Conservation (phyloP, 2,113 vertebrate species). For the Xiphophorus maculatus region DNA sequence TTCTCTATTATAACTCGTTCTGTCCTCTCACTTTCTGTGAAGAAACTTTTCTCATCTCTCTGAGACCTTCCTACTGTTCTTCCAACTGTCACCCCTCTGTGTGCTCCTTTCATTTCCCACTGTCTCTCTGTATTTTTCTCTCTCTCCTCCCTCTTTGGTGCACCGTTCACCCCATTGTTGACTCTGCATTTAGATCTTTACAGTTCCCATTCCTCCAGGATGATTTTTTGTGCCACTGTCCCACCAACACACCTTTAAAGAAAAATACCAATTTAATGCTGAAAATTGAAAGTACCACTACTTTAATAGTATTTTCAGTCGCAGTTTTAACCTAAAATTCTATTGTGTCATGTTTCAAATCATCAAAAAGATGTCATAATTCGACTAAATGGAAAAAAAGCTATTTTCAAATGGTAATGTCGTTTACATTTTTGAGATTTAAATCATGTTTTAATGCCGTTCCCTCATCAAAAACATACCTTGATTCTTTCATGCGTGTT, state of each 20-base stretch:
- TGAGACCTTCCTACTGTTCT: conserved; percentile 29
- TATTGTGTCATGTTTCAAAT: too few relatives aligned
- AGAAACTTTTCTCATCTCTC: conserved; percentile 52
- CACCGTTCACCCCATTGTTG: conserved; percentile 1
- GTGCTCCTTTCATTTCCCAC: conserved; percentile 5
- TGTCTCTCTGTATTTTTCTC: not conserved
- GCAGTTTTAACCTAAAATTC: not conserved
- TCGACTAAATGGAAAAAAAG: too few relatives aligned
- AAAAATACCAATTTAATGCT: not conserved
- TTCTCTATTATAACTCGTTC: conserved; percentile 43
- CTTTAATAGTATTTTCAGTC: not conserved
- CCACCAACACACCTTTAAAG: not conserved
- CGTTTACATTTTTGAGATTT: too few relatives aligned
- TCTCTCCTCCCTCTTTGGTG: not conserved
- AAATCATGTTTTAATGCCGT: too few relatives aligned
- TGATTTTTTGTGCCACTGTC: not conserved
- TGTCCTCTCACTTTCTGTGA: conserved; percentile 30
- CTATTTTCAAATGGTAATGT: too few relatives aligned
- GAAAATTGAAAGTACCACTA: too few relatives aligned
- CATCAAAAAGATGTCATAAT: too few relatives aligned
- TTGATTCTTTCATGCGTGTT: too few relatives aligned
- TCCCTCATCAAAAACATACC: too few relatives aligned
- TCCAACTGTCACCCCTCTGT: conserved; percentile 20
- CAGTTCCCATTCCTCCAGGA: not conserved
- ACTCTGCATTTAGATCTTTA: conserved; percentile 21